Evolutionary conservation across 2,888 invertebrate genomes (phyloP), one percentile per base, ranked within the genome.

Genomic region (Caenorhabditis japonica): DNA sequence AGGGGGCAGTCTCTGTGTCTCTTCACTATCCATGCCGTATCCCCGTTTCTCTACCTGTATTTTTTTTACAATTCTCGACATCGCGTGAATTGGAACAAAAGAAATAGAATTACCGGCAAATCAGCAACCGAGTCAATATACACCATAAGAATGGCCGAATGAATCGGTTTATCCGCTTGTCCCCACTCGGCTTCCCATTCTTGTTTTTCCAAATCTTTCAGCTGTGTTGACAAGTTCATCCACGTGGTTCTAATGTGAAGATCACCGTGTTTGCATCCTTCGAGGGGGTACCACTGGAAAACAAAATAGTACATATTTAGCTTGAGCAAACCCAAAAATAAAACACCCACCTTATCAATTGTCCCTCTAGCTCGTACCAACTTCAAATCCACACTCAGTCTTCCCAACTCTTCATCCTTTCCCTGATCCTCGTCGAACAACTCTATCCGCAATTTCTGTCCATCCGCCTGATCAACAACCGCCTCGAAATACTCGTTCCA

Each of bases 401-500:
- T 94, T 91, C 96, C 96, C 87, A 96, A 92, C 86, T 92, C 92
- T 90, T 96, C 96, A 90, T 96, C 95, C 88, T 92, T 92, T 88
- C 92, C 93, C 84, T 93, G 76, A 91, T 96, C 95, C 92, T 94
- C 93, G 92, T 96, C 95, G 91, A 91, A 94, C 86, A 95, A 92
- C 88, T 93, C 91, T 87, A 94, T 89, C 27, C 85, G 41, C n/a
- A 86, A 56, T 39, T 81, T 84, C 53, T 86, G 86, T 10, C 84
- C 86, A n/a, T 80, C 72, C n/a, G 80, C 80, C 46, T 76, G 71
- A 72, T 87, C 87, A 10, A 87, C 87, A 4, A 87, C 87, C 3
- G 87, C 87, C 56, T 99, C 97, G 88, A 96, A 97, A 92, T 94
- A 94, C 89, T 91, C 95, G 89, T 97, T 94, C 97, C 97, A 99